Evolutionary conservation across 2,888 invertebrate genomes (phyloP).

Genomic region (Congeria kusceri): DNA sequence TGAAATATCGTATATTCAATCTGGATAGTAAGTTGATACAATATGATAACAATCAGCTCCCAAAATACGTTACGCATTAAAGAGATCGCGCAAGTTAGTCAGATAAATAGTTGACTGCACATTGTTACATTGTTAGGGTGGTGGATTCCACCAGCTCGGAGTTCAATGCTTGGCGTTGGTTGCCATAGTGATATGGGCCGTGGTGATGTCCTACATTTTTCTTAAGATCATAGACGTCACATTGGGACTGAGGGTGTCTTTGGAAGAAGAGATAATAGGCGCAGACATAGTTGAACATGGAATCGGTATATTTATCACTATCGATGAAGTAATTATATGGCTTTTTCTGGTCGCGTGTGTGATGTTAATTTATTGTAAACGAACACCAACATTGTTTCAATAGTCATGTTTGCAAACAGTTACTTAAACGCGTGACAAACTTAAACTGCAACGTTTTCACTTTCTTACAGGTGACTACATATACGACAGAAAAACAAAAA

Average conservation of each 20-base stretch:
- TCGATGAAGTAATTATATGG: neutral
- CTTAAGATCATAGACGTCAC: constrained; percentile 85
- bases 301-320: constrained; percentile 56
- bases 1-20: too few species aligned
- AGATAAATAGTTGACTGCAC: too few species aligned
- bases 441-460: neutral
- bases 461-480: constrained; percentile 49
- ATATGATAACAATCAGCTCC: too few species aligned
- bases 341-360: too few species aligned
- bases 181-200: constrained; percentile 91
- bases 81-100: too few species aligned
- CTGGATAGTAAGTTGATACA: too few species aligned
- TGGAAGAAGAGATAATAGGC: constrained; percentile 94
- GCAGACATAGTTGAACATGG: constrained; percentile 95
- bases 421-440: neutral
- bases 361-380: too few species aligned
- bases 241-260: constrained; percentile 90
- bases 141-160: constrained; percentile 94
- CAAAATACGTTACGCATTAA: too few species aligned
- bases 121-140: constrained; percentile 86
- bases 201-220: constrained; percentile 89
- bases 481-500: constrained; percentile 65
- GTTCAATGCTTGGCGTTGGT: constrained; percentile 91
- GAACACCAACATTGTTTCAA: too few species aligned
- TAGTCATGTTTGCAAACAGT: too few species aligned